Percentiles rank a stretch among this genome's conserved stretches.
These are phyloP conservation scores for Penaeus chinensis DNA, from an alignment of 1,140 invertebrate species.

Conservation along the genomic window DNA sequence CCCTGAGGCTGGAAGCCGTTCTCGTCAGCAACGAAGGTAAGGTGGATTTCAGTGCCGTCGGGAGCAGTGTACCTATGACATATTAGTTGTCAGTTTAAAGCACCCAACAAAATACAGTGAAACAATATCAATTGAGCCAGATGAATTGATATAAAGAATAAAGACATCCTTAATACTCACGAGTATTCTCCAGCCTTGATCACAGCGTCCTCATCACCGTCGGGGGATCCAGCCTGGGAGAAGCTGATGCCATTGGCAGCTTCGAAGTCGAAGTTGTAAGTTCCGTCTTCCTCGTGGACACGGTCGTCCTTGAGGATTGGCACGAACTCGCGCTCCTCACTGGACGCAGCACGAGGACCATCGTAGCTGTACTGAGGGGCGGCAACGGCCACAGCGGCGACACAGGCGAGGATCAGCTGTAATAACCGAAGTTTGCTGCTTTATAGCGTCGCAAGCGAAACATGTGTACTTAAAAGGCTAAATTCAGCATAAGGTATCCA, in stretches of 20 bases:
- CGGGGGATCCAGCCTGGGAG: conserved; percentile 12
- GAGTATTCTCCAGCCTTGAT: conserved; percentile 33
- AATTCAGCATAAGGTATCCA: too few species aligned
- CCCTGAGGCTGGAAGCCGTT: too few species aligned
- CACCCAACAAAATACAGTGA: too few species aligned
- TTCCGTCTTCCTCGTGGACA: conserved; percentile 27
- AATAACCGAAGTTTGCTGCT: too few species aligned
- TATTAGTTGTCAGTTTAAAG: too few species aligned
- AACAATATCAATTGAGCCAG: too few species aligned
- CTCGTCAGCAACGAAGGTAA: too few species aligned
- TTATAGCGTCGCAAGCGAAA: too few species aligned
- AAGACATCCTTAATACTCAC: not conserved
- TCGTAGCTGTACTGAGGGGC: conserved; percentile 33
- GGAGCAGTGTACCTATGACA: too few species aligned
- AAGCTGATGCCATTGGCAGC: conserved; percentile 24
- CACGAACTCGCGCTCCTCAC: not conserved
- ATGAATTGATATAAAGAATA: too few species aligned
- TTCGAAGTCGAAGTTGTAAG: conserved; percentile 7
- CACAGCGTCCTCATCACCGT: not conserved
- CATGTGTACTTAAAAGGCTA: too few species aligned
- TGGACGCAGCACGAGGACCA: not conserved
- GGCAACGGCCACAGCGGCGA: not conserved
- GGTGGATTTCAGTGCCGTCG: too few species aligned
- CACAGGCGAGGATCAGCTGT: conserved; percentile 3
- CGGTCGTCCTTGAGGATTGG: conserved; percentile 32